Base-by-base conservation (phyloP, 2,888 invertebrate species). In the Heliothis peltigera region DNA sequence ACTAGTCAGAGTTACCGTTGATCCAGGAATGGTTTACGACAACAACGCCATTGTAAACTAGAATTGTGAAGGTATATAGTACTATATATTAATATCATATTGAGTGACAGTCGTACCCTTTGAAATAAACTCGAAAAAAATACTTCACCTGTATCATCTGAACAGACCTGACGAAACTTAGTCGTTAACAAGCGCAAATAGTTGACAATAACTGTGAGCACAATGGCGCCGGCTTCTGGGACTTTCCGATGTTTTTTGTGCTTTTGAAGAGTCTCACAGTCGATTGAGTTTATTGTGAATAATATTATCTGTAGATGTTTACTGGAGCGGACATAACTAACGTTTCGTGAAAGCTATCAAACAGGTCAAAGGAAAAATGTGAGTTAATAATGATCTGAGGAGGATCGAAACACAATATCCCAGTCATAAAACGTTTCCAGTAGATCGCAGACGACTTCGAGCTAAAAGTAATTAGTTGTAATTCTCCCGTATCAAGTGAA, bases 271-370 rank as follows among this genome's bases (percentile, higher is more conserved):
- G 32, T 35, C 2, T 68, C 32, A 43, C 69, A 57, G 39, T 68
- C 42, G 62, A 46, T 35, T 46, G 44, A 44, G 15, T 56, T 54
- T 57, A 62, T 57, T 71, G 52, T 71, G 69, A 57, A 74, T 67
- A 73, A 51, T 19, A 74, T 43, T 63, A 54, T 69, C 22, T n/a
- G 25, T 72, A 54, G 32, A 54, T 62, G 49, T 53, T 62, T 68
- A 56, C 10, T 53, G 44, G 6, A 63, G 44, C n/a, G 62, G 42
- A 19, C 12, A 46, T 21, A 71, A 57, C 22, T 49, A 62, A 56
- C 22, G 44, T 35, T 56, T 67, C 51, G 54, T 61, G 39, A 52
- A 46, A 35, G 42, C n/a, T 25, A 8, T 2, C 4, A 12, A 32
- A 1, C 0, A 69, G 39, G 28, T 42, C 53, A 63, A 48, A 42